Evolutionary conservation across 2,797 vertebrate species (phyloP).

Genomic region (Fistularia commersonii): DNA sequence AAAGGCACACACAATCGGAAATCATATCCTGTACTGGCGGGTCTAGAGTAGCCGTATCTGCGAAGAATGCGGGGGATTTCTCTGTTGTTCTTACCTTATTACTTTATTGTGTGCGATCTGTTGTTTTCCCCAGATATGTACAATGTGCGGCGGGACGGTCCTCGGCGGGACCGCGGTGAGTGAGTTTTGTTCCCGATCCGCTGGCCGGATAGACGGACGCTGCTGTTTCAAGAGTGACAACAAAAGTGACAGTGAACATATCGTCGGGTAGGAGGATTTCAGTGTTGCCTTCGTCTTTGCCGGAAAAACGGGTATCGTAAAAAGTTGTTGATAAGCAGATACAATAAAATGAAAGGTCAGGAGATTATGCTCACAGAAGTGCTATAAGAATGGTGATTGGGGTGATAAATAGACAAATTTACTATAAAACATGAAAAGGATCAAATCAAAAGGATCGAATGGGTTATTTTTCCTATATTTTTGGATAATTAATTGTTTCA

Average conservation of each 20-base stretch:
- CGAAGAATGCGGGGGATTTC: too few relatives aligned
- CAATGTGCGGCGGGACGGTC: slow-evolving; percentile 67
- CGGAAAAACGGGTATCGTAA: background rate
- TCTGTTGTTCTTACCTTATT: background rate
- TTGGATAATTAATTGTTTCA: too few relatives aligned
- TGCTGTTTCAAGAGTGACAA: slow-evolving; percentile 74
- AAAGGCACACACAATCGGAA: background rate
- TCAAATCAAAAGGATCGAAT: too few relatives aligned
- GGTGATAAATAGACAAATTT: too few relatives aligned
- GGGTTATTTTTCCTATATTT: too few relatives aligned
- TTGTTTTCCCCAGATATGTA: slow-evolving; percentile 68
- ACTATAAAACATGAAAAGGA: too few relatives aligned
- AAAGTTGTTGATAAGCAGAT: too few relatives aligned
- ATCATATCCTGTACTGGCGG: too few relatives aligned
- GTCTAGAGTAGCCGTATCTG: too few relatives aligned
- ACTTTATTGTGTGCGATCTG: background rate
- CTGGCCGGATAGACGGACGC: slow-evolving; percentile 63
- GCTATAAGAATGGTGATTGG: too few relatives aligned
- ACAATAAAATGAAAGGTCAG: too few relatives aligned
- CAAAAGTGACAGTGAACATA: slow-evolving; percentile 48
- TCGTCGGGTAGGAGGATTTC: slow-evolving; percentile 67
- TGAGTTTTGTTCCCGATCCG: slow-evolving; percentile 63
- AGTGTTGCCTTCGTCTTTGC: background rate
- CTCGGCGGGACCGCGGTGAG: slow-evolving; percentile 63
- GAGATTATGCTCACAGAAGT: too few relatives aligned